Conservation (phyloP, 2,888 invertebrate species). For the Gastrophysa polygoni region DNA sequence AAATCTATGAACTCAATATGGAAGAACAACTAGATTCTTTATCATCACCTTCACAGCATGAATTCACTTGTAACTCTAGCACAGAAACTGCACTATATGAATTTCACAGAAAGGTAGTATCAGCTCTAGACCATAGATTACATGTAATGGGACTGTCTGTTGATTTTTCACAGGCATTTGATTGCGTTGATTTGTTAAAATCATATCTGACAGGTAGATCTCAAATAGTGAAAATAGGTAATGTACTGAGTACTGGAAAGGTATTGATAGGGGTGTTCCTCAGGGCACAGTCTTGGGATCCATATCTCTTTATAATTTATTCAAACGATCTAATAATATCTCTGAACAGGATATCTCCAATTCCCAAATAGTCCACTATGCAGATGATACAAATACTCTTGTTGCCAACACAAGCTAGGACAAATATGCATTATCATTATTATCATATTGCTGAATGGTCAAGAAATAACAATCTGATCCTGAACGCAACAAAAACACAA, state of each 20-base stretch:
- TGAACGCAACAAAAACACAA: not conserved
- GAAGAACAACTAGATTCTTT: too few relatives aligned
- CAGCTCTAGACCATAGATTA: too few relatives aligned
- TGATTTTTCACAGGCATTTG: too few relatives aligned
- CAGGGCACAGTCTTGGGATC: not conserved
- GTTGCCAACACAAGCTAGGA: not conserved
- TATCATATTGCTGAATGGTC: slow-evolving; percentile 1
- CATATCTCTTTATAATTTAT: not conserved
- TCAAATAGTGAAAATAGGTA: not conserved
- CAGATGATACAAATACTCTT: not conserved
- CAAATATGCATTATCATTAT: not conserved
- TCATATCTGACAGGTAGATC: too few relatives aligned
- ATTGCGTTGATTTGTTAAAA: too few relatives aligned
- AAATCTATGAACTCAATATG: too few relatives aligned
- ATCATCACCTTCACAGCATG: too few relatives aligned
- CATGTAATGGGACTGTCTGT: too few relatives aligned
- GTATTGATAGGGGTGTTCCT: not conserved
- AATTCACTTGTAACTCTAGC: too few relatives aligned
- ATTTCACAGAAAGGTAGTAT: too few relatives aligned
- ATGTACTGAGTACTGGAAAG: not conserved
- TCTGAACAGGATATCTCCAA: slow-evolving; percentile 2
- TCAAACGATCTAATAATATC: not conserved
- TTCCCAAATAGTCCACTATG: not conserved
- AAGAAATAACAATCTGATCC: not conserved
- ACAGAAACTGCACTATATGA: too few relatives aligned